Conservation (phyloP, 92 coral and sea anemone species). For the Porites divaricata region DNA sequence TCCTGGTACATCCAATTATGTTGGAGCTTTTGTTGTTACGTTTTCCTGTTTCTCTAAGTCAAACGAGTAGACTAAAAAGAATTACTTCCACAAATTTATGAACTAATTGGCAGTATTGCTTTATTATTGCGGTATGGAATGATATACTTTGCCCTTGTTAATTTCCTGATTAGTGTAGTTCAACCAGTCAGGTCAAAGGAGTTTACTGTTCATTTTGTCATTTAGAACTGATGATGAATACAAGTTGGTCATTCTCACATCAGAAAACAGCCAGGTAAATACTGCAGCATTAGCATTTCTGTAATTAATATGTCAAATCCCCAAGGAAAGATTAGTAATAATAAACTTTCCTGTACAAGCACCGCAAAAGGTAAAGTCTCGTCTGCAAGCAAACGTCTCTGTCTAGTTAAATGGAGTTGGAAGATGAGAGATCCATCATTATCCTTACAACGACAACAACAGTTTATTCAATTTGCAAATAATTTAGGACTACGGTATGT, state of each 20-base stretch:
- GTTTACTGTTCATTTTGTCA: not conserved
- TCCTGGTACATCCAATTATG: conserved; percentile 63
- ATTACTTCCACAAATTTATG: not conserved
- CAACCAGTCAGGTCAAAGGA: not conserved
- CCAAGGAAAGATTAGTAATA: not conserved
- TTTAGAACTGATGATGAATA: conserved; percentile 80
- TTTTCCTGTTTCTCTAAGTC: not conserved
- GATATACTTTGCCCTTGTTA: too few relatives aligned
- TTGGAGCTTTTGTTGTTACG: too few relatives aligned
- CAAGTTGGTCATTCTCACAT: conserved; percentile 81
- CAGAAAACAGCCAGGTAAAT: conserved; percentile 58
- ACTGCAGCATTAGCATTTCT: conserved; percentile 4
- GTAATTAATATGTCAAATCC: not conserved
- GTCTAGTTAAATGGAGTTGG: too few relatives aligned
- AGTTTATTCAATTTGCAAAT: too few relatives aligned
- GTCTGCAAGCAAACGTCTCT: too few relatives aligned
- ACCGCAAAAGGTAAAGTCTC: too few relatives aligned
- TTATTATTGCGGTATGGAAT: too few relatives aligned
- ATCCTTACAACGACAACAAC: too few relatives aligned
- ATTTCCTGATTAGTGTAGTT: not conserved
- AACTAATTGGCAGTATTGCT: not conserved
- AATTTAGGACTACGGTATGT: too few relatives aligned
- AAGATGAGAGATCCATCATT: too few relatives aligned
- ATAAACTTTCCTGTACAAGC: too few relatives aligned
- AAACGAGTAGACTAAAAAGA: too few relatives aligned